Percentiles rank a stretch among this genome's conserved stretches.
phyloP scores from a whole-genome alignment of 2,797 vertebrate genomes.

The Rhinogobio ventralis region DNA sequence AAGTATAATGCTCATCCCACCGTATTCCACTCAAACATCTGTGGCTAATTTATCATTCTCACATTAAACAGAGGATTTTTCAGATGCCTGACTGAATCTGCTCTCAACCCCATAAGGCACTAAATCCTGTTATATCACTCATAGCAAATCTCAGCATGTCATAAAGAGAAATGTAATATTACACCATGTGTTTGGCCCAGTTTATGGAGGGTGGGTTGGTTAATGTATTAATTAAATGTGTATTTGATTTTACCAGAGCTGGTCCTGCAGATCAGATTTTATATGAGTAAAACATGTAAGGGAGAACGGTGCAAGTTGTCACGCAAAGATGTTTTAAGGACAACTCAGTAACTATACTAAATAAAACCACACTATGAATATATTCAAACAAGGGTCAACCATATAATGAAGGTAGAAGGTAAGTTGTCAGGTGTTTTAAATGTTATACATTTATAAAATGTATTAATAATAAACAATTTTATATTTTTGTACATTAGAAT shows the following conservation, averaged over 20 bases:
- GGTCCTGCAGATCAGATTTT: constrained; percentile 51
- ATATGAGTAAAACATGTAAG: neutral
- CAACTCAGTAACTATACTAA: neutral
- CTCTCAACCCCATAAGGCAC: constrained; percentile 37
- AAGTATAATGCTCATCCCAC: constrained; percentile 38
- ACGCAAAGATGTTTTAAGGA: neutral
- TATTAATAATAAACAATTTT: neutral
- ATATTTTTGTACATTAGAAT: neutral
- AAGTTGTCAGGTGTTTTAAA: neutral
- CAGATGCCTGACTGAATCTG: constrained; percentile 52
- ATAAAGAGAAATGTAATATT: constrained; percentile 64
- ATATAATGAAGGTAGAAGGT: neutral
- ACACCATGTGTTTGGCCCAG: constrained; percentile 55
- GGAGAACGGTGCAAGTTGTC: neutral
- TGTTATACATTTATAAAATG: neutral
- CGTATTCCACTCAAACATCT: constrained; percentile 59
- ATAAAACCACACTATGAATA: neutral
- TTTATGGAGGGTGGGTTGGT: constrained; percentile 41
- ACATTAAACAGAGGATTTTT: constrained; percentile 56
- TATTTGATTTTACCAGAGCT: constrained; percentile 65
- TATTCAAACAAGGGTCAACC: neutral
- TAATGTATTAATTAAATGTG: constrained; percentile 49
- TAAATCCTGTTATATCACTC: constrained; percentile 57
- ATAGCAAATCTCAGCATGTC: constrained; percentile 45
- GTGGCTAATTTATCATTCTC: constrained; percentile 58